Percentiles rank a stretch among this genome's conserved stretches.
Evolutionary conservation across 2,113 vertebrate genomes (phyloP).

Genomic region (Ciconia maguari): DNA sequence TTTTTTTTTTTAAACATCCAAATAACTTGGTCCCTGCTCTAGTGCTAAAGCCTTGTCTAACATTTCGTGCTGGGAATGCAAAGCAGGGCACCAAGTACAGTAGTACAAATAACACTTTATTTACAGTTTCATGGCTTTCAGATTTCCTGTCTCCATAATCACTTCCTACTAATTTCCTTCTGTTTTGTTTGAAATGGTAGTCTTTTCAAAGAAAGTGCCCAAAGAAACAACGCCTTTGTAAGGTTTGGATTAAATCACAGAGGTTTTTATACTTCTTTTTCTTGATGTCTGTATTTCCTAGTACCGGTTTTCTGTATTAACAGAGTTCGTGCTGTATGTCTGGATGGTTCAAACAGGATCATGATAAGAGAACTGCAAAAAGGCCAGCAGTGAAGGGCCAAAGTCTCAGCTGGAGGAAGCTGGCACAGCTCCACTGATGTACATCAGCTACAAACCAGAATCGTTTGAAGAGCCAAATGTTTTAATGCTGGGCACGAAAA

Average conservation of each 20-base stretch:
- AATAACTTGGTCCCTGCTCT: conserved; percentile 18
- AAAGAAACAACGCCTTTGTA: conserved; percentile 66
- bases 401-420: conserved; percentile 50
- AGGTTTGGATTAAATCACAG: conserved; percentile 57
- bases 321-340: conserved; percentile 51
- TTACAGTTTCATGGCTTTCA: conserved; percentile 61
- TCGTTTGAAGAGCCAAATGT: background rate
- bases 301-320: conserved; percentile 43
- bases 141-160: conserved; percentile 64
- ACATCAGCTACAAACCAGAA: conserved; percentile 24
- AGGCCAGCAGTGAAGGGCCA: conserved; percentile 10
- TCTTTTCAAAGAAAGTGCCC: conserved; percentile 55
- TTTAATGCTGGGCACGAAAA: conserved; percentile 3
- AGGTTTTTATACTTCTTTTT: conserved; percentile 57
- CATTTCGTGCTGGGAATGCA: conserved; percentile 66
- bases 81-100: conserved; percentile 59
- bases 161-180: conserved; percentile 66
- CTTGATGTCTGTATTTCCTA: conserved; percentile 51
- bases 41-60: conserved; percentile 59
- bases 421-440: conserved; percentile 37
- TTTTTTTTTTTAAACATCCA: background rate
- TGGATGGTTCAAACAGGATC: conserved; percentile 49
- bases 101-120: conserved; percentile 66
- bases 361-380: conserved; percentile 54
- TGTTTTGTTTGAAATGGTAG: conserved; percentile 62